Percentiles rank a stretch among this genome's conserved stretches.
phyloP scores from a whole-genome alignment of 2,888 invertebrate genomes.

The Eulithis prunata region DNA sequence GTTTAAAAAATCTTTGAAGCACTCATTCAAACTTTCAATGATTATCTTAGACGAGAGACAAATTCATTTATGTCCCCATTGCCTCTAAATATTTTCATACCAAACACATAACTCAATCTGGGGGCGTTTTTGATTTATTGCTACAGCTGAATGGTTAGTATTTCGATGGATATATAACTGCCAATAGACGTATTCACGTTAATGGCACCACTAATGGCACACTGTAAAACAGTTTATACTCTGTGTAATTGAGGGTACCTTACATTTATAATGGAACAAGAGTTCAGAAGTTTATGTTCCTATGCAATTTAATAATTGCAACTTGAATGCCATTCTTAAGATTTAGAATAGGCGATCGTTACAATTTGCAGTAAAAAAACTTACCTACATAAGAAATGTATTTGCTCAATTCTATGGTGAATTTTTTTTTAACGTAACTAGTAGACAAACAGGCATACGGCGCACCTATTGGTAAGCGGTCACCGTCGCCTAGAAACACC shows the following conservation, averaged over 20 bases:
- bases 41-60: conserved; percentile 1
- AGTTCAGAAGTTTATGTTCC: conserved; percentile 28
- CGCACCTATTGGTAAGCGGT: no score
- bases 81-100: conserved; percentile 31
- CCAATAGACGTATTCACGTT: conserved; percentile 50
- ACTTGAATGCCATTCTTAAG: conserved; percentile 24
- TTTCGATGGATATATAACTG: conserved; percentile 47
- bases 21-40: background rate
- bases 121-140: conserved; percentile 47
- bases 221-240: conserved; percentile 55
- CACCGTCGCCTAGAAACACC: no score
- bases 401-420: conserved; percentile 1
- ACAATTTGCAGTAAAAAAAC: no score
- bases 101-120: conserved; percentile 37
- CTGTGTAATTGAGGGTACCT: conserved; percentile 43
- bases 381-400: background rate
- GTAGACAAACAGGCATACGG: no score
- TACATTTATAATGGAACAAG: conserved; percentile 35
- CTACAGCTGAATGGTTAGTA: conserved; percentile 39
- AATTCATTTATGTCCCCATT: conserved; percentile 19
- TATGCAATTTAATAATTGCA: conserved; percentile 26
- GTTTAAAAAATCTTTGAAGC: background rate
- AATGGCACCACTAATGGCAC: conserved; percentile 43
- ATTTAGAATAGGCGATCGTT: background rate
- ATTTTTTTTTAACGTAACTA: background rate